Percentiles rank a stretch among this genome's conserved stretches.
Evolutionary conservation across 2,888 invertebrate genomes (phyloP).

Genomic region (Aporophyla lueneburgensis): DNA sequence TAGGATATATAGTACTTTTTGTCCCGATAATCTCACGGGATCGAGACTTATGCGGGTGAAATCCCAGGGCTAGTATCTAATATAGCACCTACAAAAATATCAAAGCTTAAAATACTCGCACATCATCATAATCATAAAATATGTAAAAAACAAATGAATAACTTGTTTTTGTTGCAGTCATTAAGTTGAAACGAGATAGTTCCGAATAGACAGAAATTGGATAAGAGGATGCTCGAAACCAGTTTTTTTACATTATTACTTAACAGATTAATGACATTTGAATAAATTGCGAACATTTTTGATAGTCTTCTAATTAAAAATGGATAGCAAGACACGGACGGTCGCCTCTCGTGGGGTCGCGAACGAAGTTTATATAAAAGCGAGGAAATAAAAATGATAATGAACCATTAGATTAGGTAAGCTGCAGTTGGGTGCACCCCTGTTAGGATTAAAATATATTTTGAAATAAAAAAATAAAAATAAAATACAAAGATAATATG

Average conservation of each 20-base stretch:
- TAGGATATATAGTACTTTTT: no score
- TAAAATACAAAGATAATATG: not conserved
- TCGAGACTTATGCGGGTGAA: no score
- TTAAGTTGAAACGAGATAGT: conserved; percentile 7
- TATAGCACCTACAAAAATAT: not conserved
- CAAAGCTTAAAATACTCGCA: not conserved
- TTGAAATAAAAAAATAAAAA: not conserved
- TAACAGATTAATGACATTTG: conserved; percentile 30
- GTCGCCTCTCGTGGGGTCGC: conserved; percentile 45
- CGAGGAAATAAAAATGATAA: conserved; percentile 41
- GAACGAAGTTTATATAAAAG: conserved; percentile 59
- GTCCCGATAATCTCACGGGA: no score
- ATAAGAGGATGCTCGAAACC: conserved; percentile 30
- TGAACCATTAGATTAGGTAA: conserved; percentile 54
- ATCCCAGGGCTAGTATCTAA: not conserved
- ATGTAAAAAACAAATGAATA: conserved; percentile 3
- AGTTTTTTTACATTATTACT: conserved; percentile 37
- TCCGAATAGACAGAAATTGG: conserved; percentile 14
- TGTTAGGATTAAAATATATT: conserved; percentile 3
- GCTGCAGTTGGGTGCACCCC: conserved; percentile 44
- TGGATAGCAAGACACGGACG: conserved; percentile 12
- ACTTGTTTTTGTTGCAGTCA: conserved; percentile 19
- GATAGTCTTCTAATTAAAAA: conserved; percentile 44
- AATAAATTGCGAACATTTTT: conserved; percentile 42
- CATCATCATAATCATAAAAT: not conserved